These are phyloP conservation scores for Lycophotia porphyrea DNA, from an alignment of 2,888 invertebrate species.

Conservation along the genomic window DNA sequence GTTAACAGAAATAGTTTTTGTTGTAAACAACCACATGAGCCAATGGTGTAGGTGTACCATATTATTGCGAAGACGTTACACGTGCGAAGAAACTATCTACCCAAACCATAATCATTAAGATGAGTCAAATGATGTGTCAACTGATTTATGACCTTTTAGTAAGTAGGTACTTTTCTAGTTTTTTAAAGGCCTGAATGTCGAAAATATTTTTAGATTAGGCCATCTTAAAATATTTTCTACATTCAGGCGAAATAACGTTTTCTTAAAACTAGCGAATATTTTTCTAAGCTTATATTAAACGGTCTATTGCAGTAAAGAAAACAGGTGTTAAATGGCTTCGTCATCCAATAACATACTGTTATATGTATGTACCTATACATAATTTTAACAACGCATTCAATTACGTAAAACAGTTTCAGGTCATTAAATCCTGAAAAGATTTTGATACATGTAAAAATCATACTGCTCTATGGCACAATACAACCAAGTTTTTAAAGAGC, in stretches of 20 bases:
- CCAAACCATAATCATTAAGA: conserved; percentile 13
- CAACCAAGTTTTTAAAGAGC: background rate
- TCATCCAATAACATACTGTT: too few species aligned
- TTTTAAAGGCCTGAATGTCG: too few species aligned
- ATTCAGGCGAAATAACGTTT: background rate
- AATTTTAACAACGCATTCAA: background rate
- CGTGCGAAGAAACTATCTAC: background rate
- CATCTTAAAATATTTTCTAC: background rate
- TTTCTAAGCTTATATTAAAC: background rate
- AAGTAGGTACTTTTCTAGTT: background rate
- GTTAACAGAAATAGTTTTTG: conserved; percentile 19
- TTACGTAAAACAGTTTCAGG: background rate
- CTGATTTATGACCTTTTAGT: background rate
- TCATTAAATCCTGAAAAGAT: background rate
- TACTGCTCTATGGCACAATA: background rate
- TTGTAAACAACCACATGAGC: conserved; percentile 27
- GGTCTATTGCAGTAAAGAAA: background rate
- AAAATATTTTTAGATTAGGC: too few species aligned
- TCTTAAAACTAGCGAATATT: background rate
- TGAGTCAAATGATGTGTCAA: background rate
- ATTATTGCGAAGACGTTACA: background rate
- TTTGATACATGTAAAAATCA: background rate
- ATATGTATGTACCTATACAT: too few species aligned
- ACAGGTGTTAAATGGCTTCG: background rate
- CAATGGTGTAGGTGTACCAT: conserved; percentile 33